Evolutionary conservation across 2,113 vertebrate genomes (phyloP).

Genomic region (Stegostoma tigrinum): DNA sequence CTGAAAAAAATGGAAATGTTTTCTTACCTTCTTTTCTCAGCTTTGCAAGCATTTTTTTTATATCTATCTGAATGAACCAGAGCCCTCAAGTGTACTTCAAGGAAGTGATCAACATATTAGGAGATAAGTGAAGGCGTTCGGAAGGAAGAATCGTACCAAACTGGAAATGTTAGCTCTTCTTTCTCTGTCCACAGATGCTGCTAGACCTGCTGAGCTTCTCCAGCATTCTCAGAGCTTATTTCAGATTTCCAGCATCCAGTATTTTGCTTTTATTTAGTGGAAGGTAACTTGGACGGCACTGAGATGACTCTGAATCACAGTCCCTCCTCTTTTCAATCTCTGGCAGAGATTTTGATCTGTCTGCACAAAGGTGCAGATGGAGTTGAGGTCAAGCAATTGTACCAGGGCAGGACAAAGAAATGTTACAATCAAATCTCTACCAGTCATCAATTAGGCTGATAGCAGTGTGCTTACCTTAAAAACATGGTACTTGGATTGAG

Average conservation of each 20-base stretch:
- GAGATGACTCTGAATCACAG: background rate
- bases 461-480: background rate
- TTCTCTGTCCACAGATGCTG: too few relatives aligned
- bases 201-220: too few relatives aligned
- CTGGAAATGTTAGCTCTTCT: too few relatives aligned
- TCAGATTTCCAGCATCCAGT: too few relatives aligned
- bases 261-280: too few relatives aligned
- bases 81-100: background rate
- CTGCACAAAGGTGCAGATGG: background rate
- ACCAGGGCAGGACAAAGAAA: background rate
- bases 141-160: too few relatives aligned
- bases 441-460: background rate
- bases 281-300: too few relatives aligned
- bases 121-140: background rate
- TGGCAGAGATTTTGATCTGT: background rate
- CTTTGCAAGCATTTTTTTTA: background rate
- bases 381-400: background rate
- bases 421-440: background rate
- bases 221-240: too few relatives aligned
- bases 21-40: background rate
- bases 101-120: background rate
- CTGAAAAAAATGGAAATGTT: background rate
- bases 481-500: background rate
- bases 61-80: background rate
- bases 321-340: background rate